Base-by-base conservation (phyloP, 2,797 vertebrate genomes). In the Eremophila alpestris region DNA sequence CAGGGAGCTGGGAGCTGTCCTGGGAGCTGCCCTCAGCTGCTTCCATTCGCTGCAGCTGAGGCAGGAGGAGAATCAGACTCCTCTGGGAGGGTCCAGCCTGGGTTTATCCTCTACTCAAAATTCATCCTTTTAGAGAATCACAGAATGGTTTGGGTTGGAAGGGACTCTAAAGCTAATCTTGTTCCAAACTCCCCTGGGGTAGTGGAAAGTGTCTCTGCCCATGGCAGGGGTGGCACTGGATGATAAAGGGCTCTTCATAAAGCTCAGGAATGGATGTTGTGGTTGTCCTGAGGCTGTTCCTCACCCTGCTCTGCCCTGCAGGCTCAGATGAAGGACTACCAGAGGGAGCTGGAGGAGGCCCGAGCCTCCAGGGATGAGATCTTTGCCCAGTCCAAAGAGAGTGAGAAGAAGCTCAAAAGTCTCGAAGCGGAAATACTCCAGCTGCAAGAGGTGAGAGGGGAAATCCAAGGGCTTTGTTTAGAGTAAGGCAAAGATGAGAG, bases 291-390 rank as follows among this genome's bases (percentile, higher is more conserved):
- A 8, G 65, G n/a, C 48, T 77, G 55, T 12, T 32, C 30, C 45
- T 48, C 40, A 48, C 68, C 64, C 67, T 67, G 46, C 52, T 71
- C 46, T 36, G 46, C 7, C 49, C 78, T 70, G 30, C 97, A 99
- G 99, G 98, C 99, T 69, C 99, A 99, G 89, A 99, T 99, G 99
- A 99, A 99, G 92, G 99, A 99, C 93, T 99, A 99, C 86, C 99
- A 99, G 78, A 98, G 99, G 84, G 99, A 99, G 97, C 95, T 99
- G 92, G 99, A 99, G 86, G 99, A 99, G 58, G 99, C 99, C 5
- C 98, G 99, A 16, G 98, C 99, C 4, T 99, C 99, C 76, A 98
- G 99, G 75, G 99, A 99, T n/a, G 99, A 99, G 85, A 99, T 99
- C 94, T 99, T 99, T 69, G 98, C 98, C 52, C 98, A 99, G 71